Evolutionary conservation across 2,888 invertebrate genomes (phyloP).

Genomic region (Pandemis heparana): DNA sequence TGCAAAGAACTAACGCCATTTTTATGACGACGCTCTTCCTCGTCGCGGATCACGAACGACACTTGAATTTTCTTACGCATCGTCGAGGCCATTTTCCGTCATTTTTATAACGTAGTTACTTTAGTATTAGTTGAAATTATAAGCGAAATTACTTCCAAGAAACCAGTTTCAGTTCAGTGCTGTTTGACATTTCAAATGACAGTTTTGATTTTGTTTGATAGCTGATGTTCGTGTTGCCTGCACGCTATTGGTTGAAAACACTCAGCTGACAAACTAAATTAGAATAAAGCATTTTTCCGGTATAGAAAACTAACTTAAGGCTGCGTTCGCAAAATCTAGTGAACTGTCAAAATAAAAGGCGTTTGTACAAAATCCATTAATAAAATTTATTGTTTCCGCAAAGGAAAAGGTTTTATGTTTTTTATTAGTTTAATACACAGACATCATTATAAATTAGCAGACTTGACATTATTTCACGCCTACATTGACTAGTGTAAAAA

Average conservation of each 20-base stretch:
- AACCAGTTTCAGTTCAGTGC: constrained; percentile 35
- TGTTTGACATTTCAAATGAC: constrained; percentile 32
- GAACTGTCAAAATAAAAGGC: neutral
- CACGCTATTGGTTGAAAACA: constrained; percentile 16
- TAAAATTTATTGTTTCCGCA: too few relatives aligned
- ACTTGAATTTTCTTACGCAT: constrained; percentile 90
- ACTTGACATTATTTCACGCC: too few relatives aligned
- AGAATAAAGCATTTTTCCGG: constrained; percentile 11
- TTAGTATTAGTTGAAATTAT: constrained; percentile 46
- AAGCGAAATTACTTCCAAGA: constrained; percentile 50
- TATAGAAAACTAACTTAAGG: neutral
- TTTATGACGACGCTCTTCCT: constrained; percentile 96
- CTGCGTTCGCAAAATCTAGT: constrained; percentile 12
- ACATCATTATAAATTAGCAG: too few relatives aligned
- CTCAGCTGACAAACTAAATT: neutral
- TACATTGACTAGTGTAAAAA: too few relatives aligned
- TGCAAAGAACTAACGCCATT: constrained; percentile 98
- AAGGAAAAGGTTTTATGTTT: too few relatives aligned
- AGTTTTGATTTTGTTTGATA: constrained; percentile 19
- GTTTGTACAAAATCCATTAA: too few relatives aligned
- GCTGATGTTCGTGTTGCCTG: constrained; percentile 1
- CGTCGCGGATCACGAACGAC: constrained; percentile 98
- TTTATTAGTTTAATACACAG: too few relatives aligned
- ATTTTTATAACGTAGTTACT: constrained; percentile 69
- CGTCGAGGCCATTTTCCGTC: constrained; percentile 83